Evolutionary conservation across 2,113 vertebrate species (phyloP).

Genomic region (Fregata magnificens): DNA sequence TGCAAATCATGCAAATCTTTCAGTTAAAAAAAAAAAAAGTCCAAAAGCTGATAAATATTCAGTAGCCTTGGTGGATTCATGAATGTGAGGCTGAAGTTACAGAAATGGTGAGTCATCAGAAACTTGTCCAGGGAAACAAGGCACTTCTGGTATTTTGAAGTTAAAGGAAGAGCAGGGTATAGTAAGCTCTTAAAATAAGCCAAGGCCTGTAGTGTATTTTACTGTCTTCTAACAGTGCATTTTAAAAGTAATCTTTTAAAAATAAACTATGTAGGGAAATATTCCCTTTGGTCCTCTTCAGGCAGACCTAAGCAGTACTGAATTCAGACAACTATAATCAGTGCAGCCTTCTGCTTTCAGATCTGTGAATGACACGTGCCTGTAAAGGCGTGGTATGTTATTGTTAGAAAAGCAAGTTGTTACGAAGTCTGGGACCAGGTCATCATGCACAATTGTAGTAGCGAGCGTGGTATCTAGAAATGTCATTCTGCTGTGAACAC

Average conservation of each 20-base stretch:
- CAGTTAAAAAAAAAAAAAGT: neutral
- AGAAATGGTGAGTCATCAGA: neutral
- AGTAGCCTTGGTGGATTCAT: neutral
- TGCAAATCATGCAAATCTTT: slow-evolving; percentile 54
- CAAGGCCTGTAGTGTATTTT: neutral
- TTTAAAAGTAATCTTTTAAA: neutral
- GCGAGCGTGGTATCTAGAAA: accelerated
- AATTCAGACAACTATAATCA: neutral
- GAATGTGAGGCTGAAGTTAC: neutral
- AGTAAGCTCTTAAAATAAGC: neutral
- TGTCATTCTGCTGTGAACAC: neutral
- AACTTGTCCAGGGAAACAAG: neutral
- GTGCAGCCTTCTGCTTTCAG: neutral
- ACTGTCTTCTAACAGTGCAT: neutral
- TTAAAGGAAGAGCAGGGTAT: neutral
- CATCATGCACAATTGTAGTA: accelerated
- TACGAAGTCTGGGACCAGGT: accelerated
- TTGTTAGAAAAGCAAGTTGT: neutral
- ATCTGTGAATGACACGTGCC: neutral
- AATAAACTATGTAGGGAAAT: neutral
- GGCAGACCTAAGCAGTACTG: neutral
- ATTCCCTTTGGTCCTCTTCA: neutral
- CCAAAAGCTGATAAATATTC: slow-evolving; percentile 35
- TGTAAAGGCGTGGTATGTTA: neutral
- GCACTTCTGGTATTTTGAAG: neutral